Evolutionary conservation across 2,113 vertebrate genomes (phyloP).

Genomic region (Spheniscus mendiculus): DNA sequence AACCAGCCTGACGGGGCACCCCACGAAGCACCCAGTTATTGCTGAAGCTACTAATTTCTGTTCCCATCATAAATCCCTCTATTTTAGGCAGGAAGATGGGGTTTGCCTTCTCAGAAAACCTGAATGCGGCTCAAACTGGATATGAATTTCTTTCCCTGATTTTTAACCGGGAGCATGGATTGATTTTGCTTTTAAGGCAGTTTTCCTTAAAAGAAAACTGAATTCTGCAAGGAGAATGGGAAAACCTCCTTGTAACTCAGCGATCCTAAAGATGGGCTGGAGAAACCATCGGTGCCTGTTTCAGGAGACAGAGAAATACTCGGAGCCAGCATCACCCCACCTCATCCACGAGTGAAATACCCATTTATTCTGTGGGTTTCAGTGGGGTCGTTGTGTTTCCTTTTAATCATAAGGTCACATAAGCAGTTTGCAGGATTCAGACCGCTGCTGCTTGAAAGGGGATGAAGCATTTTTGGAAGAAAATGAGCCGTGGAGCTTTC

Average conservation of each 20-base stretch:
- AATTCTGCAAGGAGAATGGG: not conserved
- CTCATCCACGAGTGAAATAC: rapidly evolving
- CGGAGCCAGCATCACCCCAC: rapidly evolving
- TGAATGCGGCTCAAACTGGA: rapidly evolving
- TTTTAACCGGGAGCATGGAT: not conserved
- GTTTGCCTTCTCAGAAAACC: not conserved
- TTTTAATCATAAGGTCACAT: no score
- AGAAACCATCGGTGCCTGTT: rapidly evolving
- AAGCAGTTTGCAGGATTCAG: not conserved
- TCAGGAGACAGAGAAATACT: not conserved
- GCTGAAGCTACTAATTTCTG: not conserved
- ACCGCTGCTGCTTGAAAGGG: not conserved
- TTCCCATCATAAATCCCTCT: rapidly evolving
- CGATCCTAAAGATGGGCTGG: not conserved
- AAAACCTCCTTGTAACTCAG: not conserved
- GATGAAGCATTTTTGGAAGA: not conserved
- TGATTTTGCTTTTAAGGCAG: not conserved
- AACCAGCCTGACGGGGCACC: not conserved
- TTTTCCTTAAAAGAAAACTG: not conserved
- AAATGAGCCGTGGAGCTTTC: rapidly evolving
- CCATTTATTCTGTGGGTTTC: rapidly evolving
- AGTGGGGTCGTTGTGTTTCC: rapidly evolving
- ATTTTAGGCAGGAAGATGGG: no score
- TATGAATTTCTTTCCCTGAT: not conserved
- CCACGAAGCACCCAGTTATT: not conserved